Percentiles rank a stretch among this genome's conserved stretches.
Conservation (phyloP, 2,888 invertebrate genomes). For the Sarcophaga caerulescens region DNA sequence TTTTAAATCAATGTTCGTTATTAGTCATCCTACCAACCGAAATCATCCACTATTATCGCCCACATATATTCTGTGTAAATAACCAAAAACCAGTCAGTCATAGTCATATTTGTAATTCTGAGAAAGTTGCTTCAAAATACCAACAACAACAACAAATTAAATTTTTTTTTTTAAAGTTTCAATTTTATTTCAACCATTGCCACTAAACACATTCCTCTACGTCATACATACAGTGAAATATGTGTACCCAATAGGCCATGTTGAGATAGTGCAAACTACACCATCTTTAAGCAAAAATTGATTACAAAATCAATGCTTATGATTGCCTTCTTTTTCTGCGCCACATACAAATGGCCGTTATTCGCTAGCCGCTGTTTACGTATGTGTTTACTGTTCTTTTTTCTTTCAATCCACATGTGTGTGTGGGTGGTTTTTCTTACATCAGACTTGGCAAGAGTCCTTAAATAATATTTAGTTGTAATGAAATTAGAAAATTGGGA, state of each 20-base stretch:
- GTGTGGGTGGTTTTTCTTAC: slow-evolving; percentile 15
- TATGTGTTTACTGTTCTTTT: neutral
- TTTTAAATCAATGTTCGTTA: slow-evolving; percentile 24
- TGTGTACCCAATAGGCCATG: neutral
- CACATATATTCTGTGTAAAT: neutral
- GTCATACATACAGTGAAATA: neutral
- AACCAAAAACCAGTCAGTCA: neutral
- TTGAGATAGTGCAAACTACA: neutral
- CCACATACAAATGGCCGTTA: neutral
- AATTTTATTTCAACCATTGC: neutral
- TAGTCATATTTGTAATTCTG: slow-evolving; percentile 4
- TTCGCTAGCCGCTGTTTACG: neutral
- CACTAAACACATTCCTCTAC: too few relatives aligned
- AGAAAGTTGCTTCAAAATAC: neutral
- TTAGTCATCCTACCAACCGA: slow-evolving; percentile 28
- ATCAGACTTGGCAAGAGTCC: neutral
- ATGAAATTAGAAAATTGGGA: neutral
- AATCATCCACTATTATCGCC: neutral
- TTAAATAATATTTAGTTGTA: neutral
- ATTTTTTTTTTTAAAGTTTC: slow-evolving; percentile 14
- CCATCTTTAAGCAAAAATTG: neutral
- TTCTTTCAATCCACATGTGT: neutral
- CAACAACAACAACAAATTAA: neutral
- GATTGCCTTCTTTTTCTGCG: neutral
- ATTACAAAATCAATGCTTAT: neutral